A percentile compares a stretch with the other conserved stretches of the same genome.
phyloP scores from a whole-genome alignment of 2,888 invertebrate species.

The Megalurothrips usitatus region DNA sequence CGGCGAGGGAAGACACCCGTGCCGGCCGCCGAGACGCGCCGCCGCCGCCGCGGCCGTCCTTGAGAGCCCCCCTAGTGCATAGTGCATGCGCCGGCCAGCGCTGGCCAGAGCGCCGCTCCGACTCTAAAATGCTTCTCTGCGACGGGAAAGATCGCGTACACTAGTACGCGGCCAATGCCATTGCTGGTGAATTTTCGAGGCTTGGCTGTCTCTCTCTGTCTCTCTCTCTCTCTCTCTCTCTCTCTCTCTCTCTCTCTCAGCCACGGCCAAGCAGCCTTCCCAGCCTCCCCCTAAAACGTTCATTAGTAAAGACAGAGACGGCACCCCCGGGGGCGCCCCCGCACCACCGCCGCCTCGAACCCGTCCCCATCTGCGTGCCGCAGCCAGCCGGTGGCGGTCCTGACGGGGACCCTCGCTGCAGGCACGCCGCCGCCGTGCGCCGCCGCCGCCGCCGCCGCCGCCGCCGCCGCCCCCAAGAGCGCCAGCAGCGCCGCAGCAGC shows the following conservation, averaged over 20 bases:
- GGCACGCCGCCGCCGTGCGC: not conserved
- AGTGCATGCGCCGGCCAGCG: too few species aligned
- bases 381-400: not conserved
- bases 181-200: too few species aligned
- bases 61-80: not conserved
- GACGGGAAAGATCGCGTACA: too few species aligned
- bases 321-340: not conserved
- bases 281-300: not conserved
- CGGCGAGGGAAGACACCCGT: not conserved
- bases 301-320: not conserved
- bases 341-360: not conserved
- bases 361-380: too few species aligned
- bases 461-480: not conserved
- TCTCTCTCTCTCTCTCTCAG: not conserved
- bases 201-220: conserved; percentile 4
- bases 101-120: too few species aligned
- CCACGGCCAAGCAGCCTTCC: not conserved
- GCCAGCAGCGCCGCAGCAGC: not conserved
- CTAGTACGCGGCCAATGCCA: too few species aligned
- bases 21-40: not conserved
- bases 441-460: not conserved
- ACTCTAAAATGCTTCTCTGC: too few species aligned
- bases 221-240: not conserved
- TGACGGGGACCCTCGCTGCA: not conserved
- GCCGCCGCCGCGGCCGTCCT: not conserved